Base-by-base conservation (phyloP, 1,140 invertebrate genomes). In the Antheraea pernyi region DNA sequence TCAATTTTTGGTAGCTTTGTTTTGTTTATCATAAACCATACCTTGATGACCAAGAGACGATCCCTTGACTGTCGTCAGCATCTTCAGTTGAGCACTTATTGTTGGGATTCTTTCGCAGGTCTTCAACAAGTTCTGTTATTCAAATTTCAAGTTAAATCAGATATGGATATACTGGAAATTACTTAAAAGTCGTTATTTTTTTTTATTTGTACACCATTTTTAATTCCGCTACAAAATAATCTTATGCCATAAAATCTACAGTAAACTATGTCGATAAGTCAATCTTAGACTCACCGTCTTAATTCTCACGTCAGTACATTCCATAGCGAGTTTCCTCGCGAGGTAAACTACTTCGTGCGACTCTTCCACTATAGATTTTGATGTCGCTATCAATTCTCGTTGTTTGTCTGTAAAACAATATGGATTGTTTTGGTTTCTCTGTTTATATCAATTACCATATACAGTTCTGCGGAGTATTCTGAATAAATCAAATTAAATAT, bases 1-100 rank as follows among this genome's bases (percentile, higher is more conserved):
- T 30, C 1, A 4, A 4, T 30, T 30, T 30, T 30, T 30, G 22
- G 4, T 30, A 30, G 1, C 22, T n/a, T 53, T 6, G 30, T 7
- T 37, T 62, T 62, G 22, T 9, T 37, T 62, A 62, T 39, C 8
- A 36, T 65, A 22, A 39, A 19, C 46, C 58, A 83, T 95, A 98
- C 99, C 99, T 96, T 99, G 98, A 61, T 98, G 98, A 75, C 99
- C 99, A 59, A 99, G 93, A 97, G 99, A 99, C 0, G 99, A 99
- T 3, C 98, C 98, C 92, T 99, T 99, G 3, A 99, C 99, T 0
- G 99, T 99, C 4, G 98, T 99, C 68, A 99, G 91, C 88, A 99
- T 99, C 92, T 99, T 99, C 65, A 99, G 93, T 89, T 99, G 99
- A 7, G 98, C 99, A 75, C 98, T 98, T 90, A 99, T 99, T 0